These are phyloP conservation scores for Gasteruption jaculator DNA, from an alignment of 2,888 invertebrate species.

Conservation along the genomic window DNA sequence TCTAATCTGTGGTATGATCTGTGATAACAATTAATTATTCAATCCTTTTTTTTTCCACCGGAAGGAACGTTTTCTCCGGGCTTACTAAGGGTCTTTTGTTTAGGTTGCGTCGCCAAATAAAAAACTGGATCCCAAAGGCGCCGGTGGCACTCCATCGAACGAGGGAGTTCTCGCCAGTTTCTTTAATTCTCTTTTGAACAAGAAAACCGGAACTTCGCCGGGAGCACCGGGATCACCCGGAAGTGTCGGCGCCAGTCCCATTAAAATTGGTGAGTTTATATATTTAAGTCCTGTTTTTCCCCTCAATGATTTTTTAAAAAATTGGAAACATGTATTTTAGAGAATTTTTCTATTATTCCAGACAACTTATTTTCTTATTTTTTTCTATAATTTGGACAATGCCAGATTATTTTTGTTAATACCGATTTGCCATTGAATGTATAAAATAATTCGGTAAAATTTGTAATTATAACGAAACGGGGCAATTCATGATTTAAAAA, in stretches of 20 bases:
- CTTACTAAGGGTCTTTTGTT: conserved; percentile 23
- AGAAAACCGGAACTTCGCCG: conserved; percentile 78
- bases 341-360: conserved; percentile 8
- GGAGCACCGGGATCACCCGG: conserved; percentile 56
- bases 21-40: conserved; percentile 10
- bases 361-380: conserved; percentile 5
- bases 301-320: neutral
- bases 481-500: too few species aligned
- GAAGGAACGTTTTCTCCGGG: conserved; percentile 4
- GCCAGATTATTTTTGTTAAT: too few species aligned
- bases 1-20: conserved; percentile 46
- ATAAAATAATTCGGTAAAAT: too few species aligned
- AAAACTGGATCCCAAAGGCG: conserved; percentile 57
- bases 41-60: conserved; percentile 8
- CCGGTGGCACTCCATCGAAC: conserved; percentile 68
- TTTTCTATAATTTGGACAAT: conserved; percentile 10
- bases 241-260: conserved; percentile 44
- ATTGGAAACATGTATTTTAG: neutral
- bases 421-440: too few species aligned
- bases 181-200: conserved; percentile 94
- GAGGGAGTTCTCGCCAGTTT: conserved; percentile 96
- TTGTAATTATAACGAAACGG: too few species aligned
- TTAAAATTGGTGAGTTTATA: conserved; percentile 35
- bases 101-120: conserved; percentile 62
- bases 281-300: neutral